phyloP scores from a whole-genome alignment of 92 coral and sea anemone species.

The Nematostella vectensis region DNA sequence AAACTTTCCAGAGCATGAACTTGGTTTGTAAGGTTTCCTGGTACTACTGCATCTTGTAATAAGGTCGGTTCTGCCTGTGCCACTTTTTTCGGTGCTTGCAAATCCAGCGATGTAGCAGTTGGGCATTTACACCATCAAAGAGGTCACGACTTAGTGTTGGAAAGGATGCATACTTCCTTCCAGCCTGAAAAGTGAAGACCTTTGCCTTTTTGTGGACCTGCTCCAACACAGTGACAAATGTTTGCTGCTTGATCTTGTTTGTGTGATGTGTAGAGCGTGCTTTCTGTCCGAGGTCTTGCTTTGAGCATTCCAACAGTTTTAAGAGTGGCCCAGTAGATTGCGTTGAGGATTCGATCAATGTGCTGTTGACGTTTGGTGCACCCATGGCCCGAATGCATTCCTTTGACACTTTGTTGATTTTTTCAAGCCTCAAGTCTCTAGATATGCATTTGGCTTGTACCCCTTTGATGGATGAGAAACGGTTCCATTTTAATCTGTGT shows the following conservation, averaged over 20 bases:
- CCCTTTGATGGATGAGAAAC: conserved; percentile 16
- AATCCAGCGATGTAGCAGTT: conserved; percentile 10
- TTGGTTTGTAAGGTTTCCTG: too few relatives aligned
- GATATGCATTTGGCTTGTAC: conserved; percentile 36
- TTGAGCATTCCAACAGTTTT: conserved; percentile 21
- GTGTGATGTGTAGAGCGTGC: conserved; percentile 22
- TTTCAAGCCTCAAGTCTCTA: conserved; percentile 34
- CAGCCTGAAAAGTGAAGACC: conserved; percentile 18
- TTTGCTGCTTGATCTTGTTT: conserved; percentile 24
- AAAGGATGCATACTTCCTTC: conserved; percentile 29
- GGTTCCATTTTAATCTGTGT: conserved; percentile 39
- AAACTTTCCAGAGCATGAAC: too few relatives aligned
- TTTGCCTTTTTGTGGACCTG: conserved; percentile 13
- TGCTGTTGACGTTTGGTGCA: conserved; percentile 29
- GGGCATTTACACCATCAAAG: conserved; percentile 1
- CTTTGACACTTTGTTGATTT: conserved; percentile 34
- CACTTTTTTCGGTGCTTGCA: conserved; percentile 1
- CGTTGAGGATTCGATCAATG: conserved; percentile 18
- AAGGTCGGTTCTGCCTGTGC: conserved; percentile 13
- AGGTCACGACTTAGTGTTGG: conserved; percentile 9
- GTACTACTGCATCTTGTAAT: conserved; percentile 2
- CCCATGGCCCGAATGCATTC: conserved; percentile 36
- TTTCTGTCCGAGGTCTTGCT: conserved; percentile 18
- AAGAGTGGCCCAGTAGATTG: conserved; percentile 33
- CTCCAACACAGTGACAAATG: conserved; percentile 20